A percentile compares a stretch with the other conserved stretches of the same genome.
Evolutionary conservation across 2,888 invertebrate species (phyloP).

Genomic region (Isotomurus palustris): DNA sequence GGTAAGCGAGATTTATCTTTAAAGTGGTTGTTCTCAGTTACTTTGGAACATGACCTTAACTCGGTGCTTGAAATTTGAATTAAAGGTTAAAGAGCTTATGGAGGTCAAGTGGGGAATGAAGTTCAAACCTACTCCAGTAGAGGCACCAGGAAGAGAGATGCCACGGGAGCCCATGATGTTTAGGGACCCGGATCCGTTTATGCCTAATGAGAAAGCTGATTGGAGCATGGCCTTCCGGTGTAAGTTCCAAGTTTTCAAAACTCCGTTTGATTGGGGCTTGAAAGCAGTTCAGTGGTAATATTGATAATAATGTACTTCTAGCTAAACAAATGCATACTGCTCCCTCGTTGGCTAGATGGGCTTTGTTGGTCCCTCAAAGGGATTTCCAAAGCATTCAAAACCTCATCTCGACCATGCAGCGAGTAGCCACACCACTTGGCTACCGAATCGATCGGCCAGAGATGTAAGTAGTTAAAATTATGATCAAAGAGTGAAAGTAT

Average conservation of each 20-base stretch:
- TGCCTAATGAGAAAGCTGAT: not conserved
- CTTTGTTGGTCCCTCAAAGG: not conserved
- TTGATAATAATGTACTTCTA: too few relatives aligned
- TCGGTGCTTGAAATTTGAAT: too few relatives aligned
- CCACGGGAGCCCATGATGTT: not conserved
- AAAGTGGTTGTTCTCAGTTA: too few relatives aligned
- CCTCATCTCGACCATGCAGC: not conserved
- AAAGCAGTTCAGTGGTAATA: not conserved
- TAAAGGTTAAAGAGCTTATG: too few relatives aligned
- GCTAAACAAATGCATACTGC: not conserved
- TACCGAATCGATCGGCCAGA: not conserved
- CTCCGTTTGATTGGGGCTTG: not conserved
- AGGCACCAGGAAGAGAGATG: not conserved
- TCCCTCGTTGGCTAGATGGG: not conserved
- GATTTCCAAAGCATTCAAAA: not conserved
- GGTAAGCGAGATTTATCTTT: too few relatives aligned
- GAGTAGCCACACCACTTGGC: not conserved
- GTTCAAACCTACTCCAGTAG: not conserved
- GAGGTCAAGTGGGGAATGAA: not conserved
- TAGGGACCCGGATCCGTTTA: not conserved
- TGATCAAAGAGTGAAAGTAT: not conserved
- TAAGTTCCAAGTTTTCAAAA: not conserved
- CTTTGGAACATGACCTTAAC: too few relatives aligned
- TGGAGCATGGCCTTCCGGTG: constrained; percentile 4
- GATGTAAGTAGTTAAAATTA: not conserved